Conservation (phyloP, 64 coral and sea anemone genomes). For the Pachyseris speciosa region DNA sequence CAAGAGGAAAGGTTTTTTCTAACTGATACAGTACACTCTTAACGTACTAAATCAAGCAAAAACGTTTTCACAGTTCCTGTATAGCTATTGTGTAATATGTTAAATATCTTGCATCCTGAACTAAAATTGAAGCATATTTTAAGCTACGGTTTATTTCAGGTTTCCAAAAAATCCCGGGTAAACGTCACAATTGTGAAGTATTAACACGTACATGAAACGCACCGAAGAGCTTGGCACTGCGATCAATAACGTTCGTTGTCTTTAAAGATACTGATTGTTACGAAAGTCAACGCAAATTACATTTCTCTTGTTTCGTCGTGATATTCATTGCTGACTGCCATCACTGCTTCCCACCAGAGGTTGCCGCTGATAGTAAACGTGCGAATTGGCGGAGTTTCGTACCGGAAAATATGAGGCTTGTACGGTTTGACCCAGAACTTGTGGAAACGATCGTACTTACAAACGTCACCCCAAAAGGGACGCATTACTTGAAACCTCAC, state of each 20-base stretch:
- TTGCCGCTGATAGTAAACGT: constrained; percentile 34
- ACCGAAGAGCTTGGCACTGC: not conserved
- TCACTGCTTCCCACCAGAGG: constrained; percentile 18
- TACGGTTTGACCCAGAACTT: constrained; percentile 17
- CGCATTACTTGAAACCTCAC: constrained; percentile 12
- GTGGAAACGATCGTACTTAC: constrained; percentile 40
- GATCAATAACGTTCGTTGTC: not conserved
- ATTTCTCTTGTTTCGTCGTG: constrained; percentile 50
- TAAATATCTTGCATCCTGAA: not conserved
- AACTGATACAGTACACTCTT: no score
- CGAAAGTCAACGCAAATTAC: not conserved
- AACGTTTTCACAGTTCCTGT: no score
- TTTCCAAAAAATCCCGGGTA: not conserved
- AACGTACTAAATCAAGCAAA: no score
- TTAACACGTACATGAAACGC: no score
- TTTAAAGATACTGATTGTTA: not conserved
- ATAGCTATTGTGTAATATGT: no score
- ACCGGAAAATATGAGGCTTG: constrained; percentile 31
- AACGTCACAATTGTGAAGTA: not conserved
- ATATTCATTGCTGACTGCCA: constrained; percentile 39
- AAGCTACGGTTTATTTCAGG: not conserved
- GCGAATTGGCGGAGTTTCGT: constrained; percentile 22
- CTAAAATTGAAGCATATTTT: not conserved
- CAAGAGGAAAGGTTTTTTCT: no score
- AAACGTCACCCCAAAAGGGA: constrained; percentile 24